A percentile compares a stretch with the other conserved stretches of the same genome.
Conservation (phyloP, 2,888 invertebrate genomes). For the Steromphala cineraria region DNA sequence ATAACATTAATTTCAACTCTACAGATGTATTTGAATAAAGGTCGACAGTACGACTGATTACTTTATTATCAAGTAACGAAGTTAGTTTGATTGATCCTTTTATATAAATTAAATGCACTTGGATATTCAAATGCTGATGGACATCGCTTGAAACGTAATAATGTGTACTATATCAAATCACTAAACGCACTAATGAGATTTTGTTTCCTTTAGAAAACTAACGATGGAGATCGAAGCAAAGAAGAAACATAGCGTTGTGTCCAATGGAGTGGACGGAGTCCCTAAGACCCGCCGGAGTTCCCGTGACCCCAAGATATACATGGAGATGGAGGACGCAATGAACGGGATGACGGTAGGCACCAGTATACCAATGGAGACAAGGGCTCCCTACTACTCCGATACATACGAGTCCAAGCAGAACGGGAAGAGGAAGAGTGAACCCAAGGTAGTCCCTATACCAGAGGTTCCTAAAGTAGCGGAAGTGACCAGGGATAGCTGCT, state of each 20-base stretch:
- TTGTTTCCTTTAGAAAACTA: neutral
- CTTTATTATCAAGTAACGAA: too few relatives aligned
- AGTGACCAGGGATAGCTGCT: neutral
- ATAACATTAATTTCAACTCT: too few relatives aligned
- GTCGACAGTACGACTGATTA: too few relatives aligned
- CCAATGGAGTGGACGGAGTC: neutral
- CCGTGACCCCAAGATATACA: constrained; percentile 15
- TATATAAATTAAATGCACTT: too few relatives aligned
- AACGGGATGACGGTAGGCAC: neutral
- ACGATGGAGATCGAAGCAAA: neutral
- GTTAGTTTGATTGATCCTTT: too few relatives aligned
- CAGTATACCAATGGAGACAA: constrained; percentile 6
- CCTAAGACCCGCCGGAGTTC: constrained; percentile 1
- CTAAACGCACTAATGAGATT: neutral
- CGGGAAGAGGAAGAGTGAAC: neutral
- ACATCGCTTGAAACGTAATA: too few relatives aligned
- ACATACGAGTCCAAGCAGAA: neutral
- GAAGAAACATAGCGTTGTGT: neutral
- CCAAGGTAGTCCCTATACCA: constrained; percentile 3
- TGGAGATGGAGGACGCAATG: constrained; percentile 18
- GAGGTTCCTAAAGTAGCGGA: neutral
- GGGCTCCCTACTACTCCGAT: neutral
- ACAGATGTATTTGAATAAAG: too few relatives aligned
- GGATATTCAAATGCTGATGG: too few relatives aligned
- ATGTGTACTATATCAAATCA: too few relatives aligned